Evolutionary conservation across 1,140 invertebrate species (phyloP), one percentile per base, ranked within the genome.

Genomic region (Drosophila pectinifera): DNA sequence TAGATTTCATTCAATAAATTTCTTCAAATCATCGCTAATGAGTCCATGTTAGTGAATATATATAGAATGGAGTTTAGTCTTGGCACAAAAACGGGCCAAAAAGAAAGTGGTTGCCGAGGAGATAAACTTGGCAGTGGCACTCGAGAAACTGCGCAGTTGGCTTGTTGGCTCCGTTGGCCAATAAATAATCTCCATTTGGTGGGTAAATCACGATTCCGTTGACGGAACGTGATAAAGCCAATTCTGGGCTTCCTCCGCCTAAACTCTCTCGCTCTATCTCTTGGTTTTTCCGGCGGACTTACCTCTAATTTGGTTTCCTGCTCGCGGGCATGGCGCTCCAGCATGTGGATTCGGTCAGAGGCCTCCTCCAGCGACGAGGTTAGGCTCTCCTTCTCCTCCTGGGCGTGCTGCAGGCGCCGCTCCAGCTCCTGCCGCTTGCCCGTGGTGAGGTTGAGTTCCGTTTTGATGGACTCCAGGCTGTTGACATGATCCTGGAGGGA

Each of bases 341-440:
- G 93, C 83, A 96, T 94, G 62, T 96, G 92, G 72, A 98, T 97
- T 90, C 97, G 95, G 92, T 98, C 97, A 53, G 96, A 95, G 34
- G 97, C 96, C 93, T 98, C 97, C 78, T 98, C 97, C 54, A 98
- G 93, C 48, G 96, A 95, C 20, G 95, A 94, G 36, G 95, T 94
- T 26, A 98, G 93, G 53, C 94, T 94, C 62, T 98, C 96, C 82
- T 97, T 94, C 92, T 98, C 97, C 51, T 95, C 94, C 4, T 95
- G 93, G 7, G 97, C 93, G 53, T 94, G 93, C 55, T 96, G 94
- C 57, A 97, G 93, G 81, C 97, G 94, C 86, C 95, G 95, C 92
- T 98, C 97, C 63, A 98, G 92, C 78, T 98, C 97, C 51, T 94
- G 94, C 88, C 96, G 97, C 91, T 97, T 97, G 81, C 97, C 96